Conservation (phyloP, 2,797 vertebrate genomes). For the Galaxias olidus region DNA sequence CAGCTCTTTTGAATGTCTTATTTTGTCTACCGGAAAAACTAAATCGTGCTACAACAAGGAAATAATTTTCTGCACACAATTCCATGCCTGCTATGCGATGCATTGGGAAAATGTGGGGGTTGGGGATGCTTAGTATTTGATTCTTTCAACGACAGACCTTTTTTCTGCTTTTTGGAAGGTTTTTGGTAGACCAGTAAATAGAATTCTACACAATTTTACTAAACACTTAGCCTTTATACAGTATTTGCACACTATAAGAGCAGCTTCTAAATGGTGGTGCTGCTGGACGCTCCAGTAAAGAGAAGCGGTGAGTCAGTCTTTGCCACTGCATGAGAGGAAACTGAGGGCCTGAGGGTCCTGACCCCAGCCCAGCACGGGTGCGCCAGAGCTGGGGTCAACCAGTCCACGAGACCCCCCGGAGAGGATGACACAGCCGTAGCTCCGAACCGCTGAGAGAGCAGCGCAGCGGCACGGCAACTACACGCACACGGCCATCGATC, state of each 20-base stretch:
- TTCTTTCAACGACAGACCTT: too few species aligned
- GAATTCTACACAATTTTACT: too few species aligned
- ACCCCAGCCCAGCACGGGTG: too few species aligned
- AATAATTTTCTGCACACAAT: slow-evolving; percentile 57
- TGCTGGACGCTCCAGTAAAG: too few species aligned
- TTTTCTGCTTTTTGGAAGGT: too few species aligned
- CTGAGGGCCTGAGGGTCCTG: slow-evolving; percentile 33
- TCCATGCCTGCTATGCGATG: slow-evolving; percentile 44
- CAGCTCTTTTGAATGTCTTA: slow-evolving; percentile 52
- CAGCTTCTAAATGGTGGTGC: too few species aligned
- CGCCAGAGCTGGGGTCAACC: slow-evolving; percentile 41
- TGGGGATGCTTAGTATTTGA: too few species aligned
- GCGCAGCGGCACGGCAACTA: slow-evolving; percentile 7
- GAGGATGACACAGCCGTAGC: slow-evolving; percentile 32
- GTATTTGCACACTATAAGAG: too few species aligned
- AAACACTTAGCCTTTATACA: too few species aligned
- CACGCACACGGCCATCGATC: slow-evolving; percentile 17
- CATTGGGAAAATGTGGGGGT: slow-evolving; percentile 6
- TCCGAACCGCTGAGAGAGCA: slow-evolving; percentile 45
- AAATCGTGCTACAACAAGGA: slow-evolving; percentile 60
- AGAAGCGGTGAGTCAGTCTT: too few species aligned
- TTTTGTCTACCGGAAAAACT: slow-evolving; percentile 64
- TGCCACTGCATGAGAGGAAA: too few species aligned
- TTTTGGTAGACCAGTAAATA: too few species aligned
- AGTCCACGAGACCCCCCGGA: slow-evolving; percentile 17